Evolutionary conservation across 2,888 invertebrate species (phyloP).

Genomic region (Orthonevra nobilis): DNA sequence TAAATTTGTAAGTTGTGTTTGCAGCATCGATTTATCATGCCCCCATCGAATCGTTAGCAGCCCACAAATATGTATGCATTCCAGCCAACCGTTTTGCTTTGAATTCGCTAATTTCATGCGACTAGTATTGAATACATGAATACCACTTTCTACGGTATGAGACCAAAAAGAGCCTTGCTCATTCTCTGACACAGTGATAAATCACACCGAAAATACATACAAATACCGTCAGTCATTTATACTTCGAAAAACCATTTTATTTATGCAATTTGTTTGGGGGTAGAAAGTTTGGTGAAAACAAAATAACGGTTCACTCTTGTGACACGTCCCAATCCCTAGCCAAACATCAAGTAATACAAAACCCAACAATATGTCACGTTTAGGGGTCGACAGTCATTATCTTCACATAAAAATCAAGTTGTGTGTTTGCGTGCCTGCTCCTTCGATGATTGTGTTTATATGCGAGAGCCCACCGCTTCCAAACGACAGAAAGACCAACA

Average conservation of each 20-base stretch:
- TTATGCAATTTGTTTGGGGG: conserved; percentile 35
- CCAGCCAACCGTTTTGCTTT: too few species aligned
- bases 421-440: conserved; percentile 32
- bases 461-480: background rate
- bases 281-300: background rate
- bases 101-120: background rate
- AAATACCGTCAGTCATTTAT: conserved; percentile 42
- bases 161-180: background rate
- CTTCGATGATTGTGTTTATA: conserved; percentile 9
- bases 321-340: background rate
- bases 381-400: conserved; percentile 48
- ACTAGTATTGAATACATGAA: conserved; percentile 5
- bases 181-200: conserved; percentile 34
- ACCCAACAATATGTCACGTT: conserved; percentile 43
- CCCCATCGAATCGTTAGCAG: too few species aligned
- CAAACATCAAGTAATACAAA: conserved; percentile 51
- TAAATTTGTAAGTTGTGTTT: too few species aligned
- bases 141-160: background rate
- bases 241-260: conserved; percentile 41
- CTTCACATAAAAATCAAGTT: conserved; percentile 52
- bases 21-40: too few species aligned
- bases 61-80: too few species aligned
- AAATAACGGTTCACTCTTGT: background rate
- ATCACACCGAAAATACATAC: conserved; percentile 49
- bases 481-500: background rate